Base-by-base conservation (phyloP, 2,113 vertebrate species). In the Pedetes capensis region DNA sequence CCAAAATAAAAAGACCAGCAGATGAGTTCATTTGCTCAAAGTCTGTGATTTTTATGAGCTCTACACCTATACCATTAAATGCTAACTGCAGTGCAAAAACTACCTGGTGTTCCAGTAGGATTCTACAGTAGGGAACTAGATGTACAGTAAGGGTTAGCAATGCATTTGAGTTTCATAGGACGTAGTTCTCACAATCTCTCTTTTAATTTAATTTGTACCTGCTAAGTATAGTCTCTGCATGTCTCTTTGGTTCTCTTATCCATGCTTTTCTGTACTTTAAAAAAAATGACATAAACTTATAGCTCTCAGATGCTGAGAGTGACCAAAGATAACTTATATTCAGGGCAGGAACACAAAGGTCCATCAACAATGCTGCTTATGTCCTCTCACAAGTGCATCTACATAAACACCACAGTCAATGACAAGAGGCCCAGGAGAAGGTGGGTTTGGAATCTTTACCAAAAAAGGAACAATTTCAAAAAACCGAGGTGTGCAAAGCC, bases 201-300 rank as follows among this genome's bases (percentile, higher is more conserved):
- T 92, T 49, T 66, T 91, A 32, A 93, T 83, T 71, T 34, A 81
- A 69, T 49, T 57, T 75, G 16, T n/a, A 69, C 57, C 9, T 59
- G 69, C 79, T 93, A 95, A 79, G 75, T 53, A 42, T 22, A 91
- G 57, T 66, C 66, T 55, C 66, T 85, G 55, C 27, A 34, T 86
- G 55, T 86, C 68, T 69, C 61, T 37, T 42, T 61, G 49, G 66
- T 39, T 93, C 44, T 66, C 59, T 83, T 16, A 49, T 27, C 95
- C 51, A 34, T 47, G 39, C 42, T 81, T 84, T 71, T 68, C n/a
- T 79, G 39, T 37, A 74, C 55, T 89, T 91, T 74, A 83, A 89
- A 91, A 88, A 83, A n/a, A 63, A 42, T 27, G 79, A 64, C 39
- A 92, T 68, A 76, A 87, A 96, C 51, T 95, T 85, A 89, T 88